These are phyloP conservation scores for Mungos mungo DNA, from an alignment of 2,113 vertebrate species.

Conservation along the genomic window DNA sequence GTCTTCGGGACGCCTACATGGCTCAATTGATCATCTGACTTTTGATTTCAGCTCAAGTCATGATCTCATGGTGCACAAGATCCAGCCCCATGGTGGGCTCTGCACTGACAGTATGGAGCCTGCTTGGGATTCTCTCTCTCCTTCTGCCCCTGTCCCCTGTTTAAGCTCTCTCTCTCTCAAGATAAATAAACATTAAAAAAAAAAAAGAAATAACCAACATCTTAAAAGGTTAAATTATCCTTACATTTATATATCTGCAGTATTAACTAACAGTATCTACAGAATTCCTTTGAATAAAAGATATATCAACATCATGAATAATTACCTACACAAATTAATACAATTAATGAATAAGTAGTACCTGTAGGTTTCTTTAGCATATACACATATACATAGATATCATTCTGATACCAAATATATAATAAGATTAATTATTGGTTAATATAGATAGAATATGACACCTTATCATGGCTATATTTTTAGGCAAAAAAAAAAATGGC, in stretches of 20 bases:
- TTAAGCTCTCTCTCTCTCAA: background rate
- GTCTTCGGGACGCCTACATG: background rate
- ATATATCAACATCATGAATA: background rate
- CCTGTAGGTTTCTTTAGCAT: constrained; percentile 55
- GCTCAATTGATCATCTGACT: background rate
- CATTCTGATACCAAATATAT: constrained; percentile 61
- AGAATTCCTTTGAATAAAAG: background rate
- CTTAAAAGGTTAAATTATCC: background rate
- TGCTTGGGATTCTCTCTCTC: background rate
- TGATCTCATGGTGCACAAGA: background rate
- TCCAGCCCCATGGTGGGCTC: background rate
- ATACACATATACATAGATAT: constrained; percentile 18
- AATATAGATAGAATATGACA: constrained; percentile 66
- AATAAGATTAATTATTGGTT: constrained; percentile 72
- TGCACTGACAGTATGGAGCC: background rate
- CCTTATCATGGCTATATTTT: constrained; percentile 71
- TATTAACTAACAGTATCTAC: background rate
- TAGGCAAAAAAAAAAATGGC: constrained; percentile 74
- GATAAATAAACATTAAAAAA: background rate
- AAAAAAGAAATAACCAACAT: background rate
- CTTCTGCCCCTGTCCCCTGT: background rate
- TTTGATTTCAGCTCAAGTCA: background rate
- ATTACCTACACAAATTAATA: background rate
- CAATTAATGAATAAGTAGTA: constrained; percentile 55
- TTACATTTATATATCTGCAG: background rate